A percentile compares a stretch with the other conserved stretches of the same genome.
phyloP scores from a whole-genome alignment of 2,113 vertebrate species.

The Varanus komodoensis region DNA sequence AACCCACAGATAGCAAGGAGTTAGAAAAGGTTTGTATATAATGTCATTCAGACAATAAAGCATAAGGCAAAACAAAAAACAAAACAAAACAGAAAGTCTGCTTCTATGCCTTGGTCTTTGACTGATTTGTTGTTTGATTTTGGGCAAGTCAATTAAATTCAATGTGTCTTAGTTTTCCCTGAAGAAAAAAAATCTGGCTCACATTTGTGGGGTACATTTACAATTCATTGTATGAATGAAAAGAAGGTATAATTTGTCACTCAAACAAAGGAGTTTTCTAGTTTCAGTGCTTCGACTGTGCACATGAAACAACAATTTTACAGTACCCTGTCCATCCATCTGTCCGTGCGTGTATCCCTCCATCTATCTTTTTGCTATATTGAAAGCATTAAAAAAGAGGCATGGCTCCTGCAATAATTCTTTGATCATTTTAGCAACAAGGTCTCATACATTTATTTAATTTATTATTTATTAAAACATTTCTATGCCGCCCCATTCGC shows the following conservation, averaged over 20 bases:
- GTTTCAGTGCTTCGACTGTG: constrained; percentile 1
- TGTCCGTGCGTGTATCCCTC: no score
- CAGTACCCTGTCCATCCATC: background rate
- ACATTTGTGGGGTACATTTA: background rate
- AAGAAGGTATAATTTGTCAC: background rate
- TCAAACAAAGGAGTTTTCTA: background rate
- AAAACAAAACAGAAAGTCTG: background rate
- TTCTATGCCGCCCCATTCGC: no score
- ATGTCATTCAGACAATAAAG: background rate
- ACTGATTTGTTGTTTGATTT: background rate
- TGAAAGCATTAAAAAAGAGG: background rate
- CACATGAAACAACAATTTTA: background rate
- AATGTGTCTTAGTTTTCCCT: background rate
- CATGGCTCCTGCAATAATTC: background rate
- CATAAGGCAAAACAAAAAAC: background rate
- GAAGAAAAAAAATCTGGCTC: background rate
- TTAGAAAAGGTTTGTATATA: background rate
- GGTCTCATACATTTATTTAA: background rate
- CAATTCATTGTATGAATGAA: background rate
- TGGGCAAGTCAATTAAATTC: background rate
- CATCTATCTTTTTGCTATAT: background rate
- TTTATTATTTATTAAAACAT: no score
- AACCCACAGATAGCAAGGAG: background rate
- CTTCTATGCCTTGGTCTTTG: background rate
- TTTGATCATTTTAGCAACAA: no score